A percentile compares a stretch with the other conserved stretches of the same genome.
Evolutionary conservation across 2,888 invertebrate species (phyloP).

Genomic region (Drosophila eohydei): DNA sequence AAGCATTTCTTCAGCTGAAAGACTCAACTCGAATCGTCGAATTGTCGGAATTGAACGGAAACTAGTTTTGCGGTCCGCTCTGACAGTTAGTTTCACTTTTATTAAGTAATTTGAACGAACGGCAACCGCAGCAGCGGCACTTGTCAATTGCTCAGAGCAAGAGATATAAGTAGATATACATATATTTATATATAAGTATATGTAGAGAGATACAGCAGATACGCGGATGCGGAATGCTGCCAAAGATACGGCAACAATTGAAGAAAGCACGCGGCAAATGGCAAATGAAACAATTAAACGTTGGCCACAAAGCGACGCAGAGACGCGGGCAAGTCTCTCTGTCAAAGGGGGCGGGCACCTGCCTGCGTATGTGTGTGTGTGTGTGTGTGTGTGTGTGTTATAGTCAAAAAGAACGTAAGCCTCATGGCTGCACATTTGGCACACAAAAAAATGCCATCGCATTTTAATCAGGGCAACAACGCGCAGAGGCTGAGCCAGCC

Average conservation of each 20-base stretch:
- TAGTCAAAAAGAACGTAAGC: constrained; percentile 60
- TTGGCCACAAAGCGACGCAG: constrained; percentile 42
- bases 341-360: not conserved
- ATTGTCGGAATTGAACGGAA: constrained; percentile 27
- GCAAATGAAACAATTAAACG: constrained; percentile 64
- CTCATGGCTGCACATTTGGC: constrained; percentile 74
- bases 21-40: constrained; percentile 47
- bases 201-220: constrained; percentile 10
- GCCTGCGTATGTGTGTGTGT: not conserved
- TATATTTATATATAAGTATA: not conserved
- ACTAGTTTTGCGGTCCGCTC: constrained; percentile 43
- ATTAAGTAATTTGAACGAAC: constrained; percentile 71
- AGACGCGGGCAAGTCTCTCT: not conserved
- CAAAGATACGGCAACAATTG: constrained; percentile 23
- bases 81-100: constrained; percentile 74
- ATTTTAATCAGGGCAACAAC: constrained; percentile 48
- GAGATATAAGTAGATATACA: not conserved
- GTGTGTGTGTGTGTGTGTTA: constrained; percentile 17
- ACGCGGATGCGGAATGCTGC: constrained; percentile 17
- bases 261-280: constrained; percentile 55
- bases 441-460: constrained; percentile 53
- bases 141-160: constrained; percentile 57
- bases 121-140: constrained; percentile 63
- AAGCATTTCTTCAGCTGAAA: constrained; percentile 18
- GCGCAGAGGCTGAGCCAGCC: not conserved